These are phyloP conservation scores for Paragorgia papillata DNA, from an alignment of 92 coral and sea anemone species.

Conservation along the genomic window DNA sequence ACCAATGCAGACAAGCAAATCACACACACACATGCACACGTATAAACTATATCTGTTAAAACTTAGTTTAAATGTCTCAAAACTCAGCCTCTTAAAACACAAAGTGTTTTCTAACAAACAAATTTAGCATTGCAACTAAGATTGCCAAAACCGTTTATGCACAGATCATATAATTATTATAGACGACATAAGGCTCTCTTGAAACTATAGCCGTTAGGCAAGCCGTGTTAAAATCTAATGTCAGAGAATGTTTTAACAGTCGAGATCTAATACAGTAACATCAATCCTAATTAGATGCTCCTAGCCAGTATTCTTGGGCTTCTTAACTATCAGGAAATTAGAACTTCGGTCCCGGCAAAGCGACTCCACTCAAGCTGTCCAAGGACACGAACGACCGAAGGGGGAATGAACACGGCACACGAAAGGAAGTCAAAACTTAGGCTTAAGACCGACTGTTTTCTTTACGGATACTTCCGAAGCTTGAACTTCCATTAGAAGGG, in stretches of 20 bases:
- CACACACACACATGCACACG: no score
- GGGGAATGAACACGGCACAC: not conserved
- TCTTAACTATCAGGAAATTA: constrained; percentile 28
- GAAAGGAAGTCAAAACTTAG: not conserved
- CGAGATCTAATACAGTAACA: not conserved
- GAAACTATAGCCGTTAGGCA: no score
- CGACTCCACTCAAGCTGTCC: constrained; percentile 6
- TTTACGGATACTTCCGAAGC: not conserved
- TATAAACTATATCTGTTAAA: no score
- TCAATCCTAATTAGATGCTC: not conserved
- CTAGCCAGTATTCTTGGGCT: constrained; percentile 14
- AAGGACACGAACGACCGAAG: not conserved
- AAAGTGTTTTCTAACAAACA: no score
- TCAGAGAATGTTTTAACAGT: not conserved
- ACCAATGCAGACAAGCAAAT: no score
- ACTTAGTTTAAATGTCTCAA: no score
- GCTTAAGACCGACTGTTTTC: not conserved
- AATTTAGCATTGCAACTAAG: no score
- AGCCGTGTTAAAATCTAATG: not conserved
- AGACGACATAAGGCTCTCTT: no score
- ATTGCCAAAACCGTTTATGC: no score
- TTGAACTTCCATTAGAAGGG: not conserved
- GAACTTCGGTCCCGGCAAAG: constrained; percentile 21
- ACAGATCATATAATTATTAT: no score
- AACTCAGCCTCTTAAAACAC: no score